Evolutionary conservation across 2,797 vertebrate species (phyloP).

Genomic region (Fratercula arctica): DNA sequence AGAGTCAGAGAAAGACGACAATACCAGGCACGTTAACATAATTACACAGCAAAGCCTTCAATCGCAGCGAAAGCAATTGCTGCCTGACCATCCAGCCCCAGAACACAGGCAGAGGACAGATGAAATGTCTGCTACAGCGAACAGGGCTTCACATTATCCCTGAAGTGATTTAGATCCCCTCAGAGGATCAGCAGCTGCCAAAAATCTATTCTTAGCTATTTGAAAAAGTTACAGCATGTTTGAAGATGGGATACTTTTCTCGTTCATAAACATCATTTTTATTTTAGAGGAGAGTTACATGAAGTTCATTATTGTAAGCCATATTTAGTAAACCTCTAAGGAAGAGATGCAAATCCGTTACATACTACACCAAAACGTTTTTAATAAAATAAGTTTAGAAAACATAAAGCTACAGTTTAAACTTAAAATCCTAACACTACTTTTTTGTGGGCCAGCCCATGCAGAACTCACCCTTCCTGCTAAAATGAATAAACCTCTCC

Average conservation of each 20-base stretch:
- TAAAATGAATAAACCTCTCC: background rate
- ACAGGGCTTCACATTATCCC: background rate
- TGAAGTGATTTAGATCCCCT: background rate
- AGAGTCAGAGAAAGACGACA: background rate
- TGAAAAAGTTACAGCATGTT: background rate
- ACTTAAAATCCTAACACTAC: background rate
- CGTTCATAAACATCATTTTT: background rate
- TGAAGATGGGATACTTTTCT: conserved; percentile 14
- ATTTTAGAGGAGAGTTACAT: conserved; percentile 1
- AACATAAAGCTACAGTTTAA: background rate
- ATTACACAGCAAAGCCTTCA: conserved; percentile 39
- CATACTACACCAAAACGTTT: background rate
- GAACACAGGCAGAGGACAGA: background rate
- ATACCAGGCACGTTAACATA: conserved; percentile 23
- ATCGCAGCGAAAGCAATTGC: background rate
- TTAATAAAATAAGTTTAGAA: background rate
- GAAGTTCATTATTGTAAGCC: background rate
- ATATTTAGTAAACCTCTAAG: background rate
- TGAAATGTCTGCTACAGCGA: background rate
- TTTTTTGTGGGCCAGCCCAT: background rate
- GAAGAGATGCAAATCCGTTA: background rate
- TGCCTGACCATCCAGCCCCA: background rate
- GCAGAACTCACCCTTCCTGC: background rate
- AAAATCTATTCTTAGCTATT: conserved; percentile 21
- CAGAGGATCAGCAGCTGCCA: conserved; percentile 28